Conservation (phyloP, 1,140 invertebrate genomes). For the Belonocnema kinseyi region DNA sequence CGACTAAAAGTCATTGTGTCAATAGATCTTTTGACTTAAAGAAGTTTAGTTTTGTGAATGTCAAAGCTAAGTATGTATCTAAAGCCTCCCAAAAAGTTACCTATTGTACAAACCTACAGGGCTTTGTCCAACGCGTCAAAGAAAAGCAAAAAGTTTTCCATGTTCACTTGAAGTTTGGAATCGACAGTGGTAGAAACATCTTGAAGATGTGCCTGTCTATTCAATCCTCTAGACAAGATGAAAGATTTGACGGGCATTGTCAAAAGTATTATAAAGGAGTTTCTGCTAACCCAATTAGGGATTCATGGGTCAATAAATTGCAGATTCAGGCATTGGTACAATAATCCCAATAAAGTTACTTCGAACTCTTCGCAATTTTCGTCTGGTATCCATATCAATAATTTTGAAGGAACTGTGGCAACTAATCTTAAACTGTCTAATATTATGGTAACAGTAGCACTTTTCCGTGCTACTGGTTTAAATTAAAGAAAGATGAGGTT, state of each 20-base stretch:
- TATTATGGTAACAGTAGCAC: background rate
- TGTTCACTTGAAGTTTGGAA: constrained; percentile 34
- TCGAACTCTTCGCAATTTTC: constrained; percentile 34
- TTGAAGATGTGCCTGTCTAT: constrained; percentile 42
- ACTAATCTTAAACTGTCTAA: background rate
- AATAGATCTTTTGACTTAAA: constrained; percentile 32
- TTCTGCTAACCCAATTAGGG: constrained; percentile 37
- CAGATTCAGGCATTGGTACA: constrained; percentile 22
- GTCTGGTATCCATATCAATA: no score
- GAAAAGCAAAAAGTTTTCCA: constrained; percentile 11
- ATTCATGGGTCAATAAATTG: constrained; percentile 39
- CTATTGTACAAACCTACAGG: constrained; percentile 6
- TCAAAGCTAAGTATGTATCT: background rate
- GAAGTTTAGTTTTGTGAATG: background rate
- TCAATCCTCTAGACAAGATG: constrained; percentile 26
- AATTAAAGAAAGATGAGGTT: constrained; percentile 31
- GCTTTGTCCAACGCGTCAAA: background rate
- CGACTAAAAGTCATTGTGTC: background rate
- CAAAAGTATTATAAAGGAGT: constrained; percentile 36
- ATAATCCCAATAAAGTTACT: constrained; percentile 37
- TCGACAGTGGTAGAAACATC: constrained; percentile 33
- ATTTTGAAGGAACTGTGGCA: constrained; percentile 31
- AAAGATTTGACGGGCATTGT: background rate
- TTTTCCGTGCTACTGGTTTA: constrained; percentile 40
- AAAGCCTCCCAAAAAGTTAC: background rate